These are phyloP conservation scores for Oceanodroma leucorhoa DNA, from an alignment of 2,797 vertebrate species.

Conservation along the genomic window DNA sequence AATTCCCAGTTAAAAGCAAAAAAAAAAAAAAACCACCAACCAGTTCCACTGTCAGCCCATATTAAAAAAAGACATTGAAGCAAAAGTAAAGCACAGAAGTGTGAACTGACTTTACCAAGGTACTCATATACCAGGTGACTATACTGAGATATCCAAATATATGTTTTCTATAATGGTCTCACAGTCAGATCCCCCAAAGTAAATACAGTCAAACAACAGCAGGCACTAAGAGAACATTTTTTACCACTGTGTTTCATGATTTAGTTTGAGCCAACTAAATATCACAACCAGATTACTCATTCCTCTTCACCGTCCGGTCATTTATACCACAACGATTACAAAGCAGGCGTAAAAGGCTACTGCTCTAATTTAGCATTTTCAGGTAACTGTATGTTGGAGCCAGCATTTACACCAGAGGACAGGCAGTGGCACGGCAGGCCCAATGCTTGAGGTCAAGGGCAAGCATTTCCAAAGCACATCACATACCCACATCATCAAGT, in stretches of 20 bases:
- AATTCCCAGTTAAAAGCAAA: neutral
- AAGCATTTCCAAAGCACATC: neutral
- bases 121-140: neutral
- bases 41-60: neutral
- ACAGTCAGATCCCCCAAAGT: neutral
- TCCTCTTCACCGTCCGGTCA: fast-evolving
- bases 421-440: neutral
- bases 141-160: neutral
- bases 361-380: neutral
- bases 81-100: neutral
- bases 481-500: neutral
- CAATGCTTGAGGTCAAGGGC: neutral
- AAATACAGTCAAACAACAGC: neutral
- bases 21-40: neutral
- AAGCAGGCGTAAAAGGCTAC: neutral
- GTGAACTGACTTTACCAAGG: neutral
- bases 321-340: neutral
- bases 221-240: neutral
- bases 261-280: neutral
- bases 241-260: neutral
- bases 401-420: neutral
- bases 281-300: neutral
- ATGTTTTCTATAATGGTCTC: neutral
- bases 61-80: neutral
- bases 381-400: neutral